Evolutionary conservation across 2,888 invertebrate species (phyloP), one percentile per base, ranked within the genome.

Genomic region (Calephelis perditalis): DNA sequence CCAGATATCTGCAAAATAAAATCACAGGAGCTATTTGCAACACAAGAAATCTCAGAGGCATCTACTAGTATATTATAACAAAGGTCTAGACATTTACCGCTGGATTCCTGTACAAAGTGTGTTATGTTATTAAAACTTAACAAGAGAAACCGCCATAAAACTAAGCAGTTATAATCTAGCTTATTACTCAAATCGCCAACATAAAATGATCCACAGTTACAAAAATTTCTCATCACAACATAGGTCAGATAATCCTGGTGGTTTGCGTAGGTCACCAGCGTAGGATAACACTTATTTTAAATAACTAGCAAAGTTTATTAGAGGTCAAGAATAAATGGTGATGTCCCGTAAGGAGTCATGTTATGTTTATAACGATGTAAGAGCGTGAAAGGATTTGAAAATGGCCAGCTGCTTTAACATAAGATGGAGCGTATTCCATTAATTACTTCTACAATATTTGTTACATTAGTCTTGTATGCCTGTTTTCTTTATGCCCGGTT

Each of bases 321-420:
- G 64, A 73, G 82, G 65, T 78, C 81, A 69, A 12, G 62, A 58
- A 72, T 67, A 69, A 73, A 66, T 77, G 77, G 84, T 65, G 57
- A 49, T 60, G 72, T 79, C 78, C 79, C 78, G 79, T 77, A 82
- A 82, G 79, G 76, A 79, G 75, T 79, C 76, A 78, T 81, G 78
- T 75, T 79, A 78, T 77, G 75, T 54, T 54, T 54, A 36, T 54
- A 54, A 54, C 52, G 52, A 54, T 54, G 52, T 54, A 36, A 54
- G 52, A 52, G 52, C 52, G 52, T 35, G 52, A 52, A 52, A 52
- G 52, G 52, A 52, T 52, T 35, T 52, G 52, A 52, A 52, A 52
- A 52, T 52, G 52, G 52, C 52, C 11, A 52, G 52, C 52, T 52
- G 52, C 52, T 52, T 52, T 52, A 26, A 52, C 15, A 52, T 52